Conservation (phyloP, 92 coral and sea anemone genomes). For the Porites evermanni region DNA sequence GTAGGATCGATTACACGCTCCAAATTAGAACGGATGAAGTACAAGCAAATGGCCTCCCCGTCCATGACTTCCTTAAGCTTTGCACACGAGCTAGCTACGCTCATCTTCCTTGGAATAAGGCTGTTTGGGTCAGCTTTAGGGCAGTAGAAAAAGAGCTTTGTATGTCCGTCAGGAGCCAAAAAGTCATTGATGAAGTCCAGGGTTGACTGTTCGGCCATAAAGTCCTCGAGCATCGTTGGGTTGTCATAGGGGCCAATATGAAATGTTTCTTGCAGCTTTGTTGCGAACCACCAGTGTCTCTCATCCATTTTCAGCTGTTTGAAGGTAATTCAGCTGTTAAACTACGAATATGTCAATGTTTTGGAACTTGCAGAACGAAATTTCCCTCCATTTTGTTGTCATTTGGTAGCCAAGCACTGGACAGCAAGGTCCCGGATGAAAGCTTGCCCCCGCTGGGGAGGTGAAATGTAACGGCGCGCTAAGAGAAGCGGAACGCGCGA, state of each 20-base stretch:
- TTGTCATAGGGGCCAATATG: slow-evolving; percentile 96
- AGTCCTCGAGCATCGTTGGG: slow-evolving; percentile 99
- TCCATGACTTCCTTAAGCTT: slow-evolving; percentile 97
- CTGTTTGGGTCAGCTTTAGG: slow-evolving; percentile 93
- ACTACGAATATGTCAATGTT: slow-evolving; percentile 4
- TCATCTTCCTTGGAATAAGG: slow-evolving; percentile 83
- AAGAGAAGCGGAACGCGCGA: too few species aligned
- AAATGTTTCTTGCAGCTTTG: slow-evolving; percentile 98
- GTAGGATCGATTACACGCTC: slow-evolving; percentile 98
- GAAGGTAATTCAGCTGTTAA: neutral
- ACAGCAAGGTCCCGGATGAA: slow-evolving; percentile 78
- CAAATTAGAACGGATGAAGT: slow-evolving; percentile 95
- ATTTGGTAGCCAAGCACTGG: slow-evolving; percentile 94
- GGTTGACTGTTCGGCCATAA: slow-evolving; percentile 98
- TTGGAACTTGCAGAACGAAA: slow-evolving; percentile 20
- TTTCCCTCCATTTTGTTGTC: slow-evolving; percentile 98
- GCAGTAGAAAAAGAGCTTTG: slow-evolving; percentile 92
- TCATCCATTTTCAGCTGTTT: slow-evolving; percentile 83
- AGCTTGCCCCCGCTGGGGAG: neutral
- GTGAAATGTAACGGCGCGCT: neutral
- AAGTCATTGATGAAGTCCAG: slow-evolving; percentile 97
- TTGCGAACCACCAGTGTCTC: slow-evolving; percentile 99
- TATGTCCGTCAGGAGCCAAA: slow-evolving; percentile 97
- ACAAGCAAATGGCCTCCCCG: slow-evolving; percentile 96
- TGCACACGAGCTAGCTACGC: slow-evolving; percentile 92